These are phyloP conservation scores for Tupaia chinensis DNA, from an alignment of 2,113 vertebrate genomes.

Conservation along the genomic window DNA sequence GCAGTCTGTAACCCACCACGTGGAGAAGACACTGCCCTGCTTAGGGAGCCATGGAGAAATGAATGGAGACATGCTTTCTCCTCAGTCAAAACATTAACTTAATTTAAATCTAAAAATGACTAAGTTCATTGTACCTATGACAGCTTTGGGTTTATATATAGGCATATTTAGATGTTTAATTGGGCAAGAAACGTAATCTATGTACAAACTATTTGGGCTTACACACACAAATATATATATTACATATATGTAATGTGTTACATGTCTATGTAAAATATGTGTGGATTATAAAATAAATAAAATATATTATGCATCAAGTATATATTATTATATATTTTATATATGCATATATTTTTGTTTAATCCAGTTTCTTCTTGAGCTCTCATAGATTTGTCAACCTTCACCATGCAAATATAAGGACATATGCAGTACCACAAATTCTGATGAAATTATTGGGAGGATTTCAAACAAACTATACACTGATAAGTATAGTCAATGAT, in stretches of 20 bases:
- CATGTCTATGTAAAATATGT: too few relatives aligned
- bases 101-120: conserved; percentile 72
- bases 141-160: conserved; percentile 58
- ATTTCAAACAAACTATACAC: neutral
- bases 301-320: too few relatives aligned
- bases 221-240: neutral
- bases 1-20: neutral
- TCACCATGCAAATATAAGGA: neutral
- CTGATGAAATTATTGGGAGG: neutral
- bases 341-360: too few relatives aligned
- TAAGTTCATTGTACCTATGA: conserved; percentile 60
- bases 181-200: neutral
- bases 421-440: neutral
- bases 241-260: too few relatives aligned
- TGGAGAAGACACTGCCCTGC: conserved; percentile 34
- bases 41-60: conserved; percentile 60
- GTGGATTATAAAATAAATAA: too few relatives aligned
- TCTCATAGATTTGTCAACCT: neutral
- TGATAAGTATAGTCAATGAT: neutral
- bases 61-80: conserved; percentile 47
- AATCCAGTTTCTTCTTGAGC: neutral
- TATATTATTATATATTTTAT: too few relatives aligned
- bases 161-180: conserved; percentile 52
- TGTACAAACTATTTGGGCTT: neutral
- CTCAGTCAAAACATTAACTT: conserved; percentile 63